Conservation (phyloP, 2,888 invertebrate genomes). For the Thymelicus sylvestris region DNA sequence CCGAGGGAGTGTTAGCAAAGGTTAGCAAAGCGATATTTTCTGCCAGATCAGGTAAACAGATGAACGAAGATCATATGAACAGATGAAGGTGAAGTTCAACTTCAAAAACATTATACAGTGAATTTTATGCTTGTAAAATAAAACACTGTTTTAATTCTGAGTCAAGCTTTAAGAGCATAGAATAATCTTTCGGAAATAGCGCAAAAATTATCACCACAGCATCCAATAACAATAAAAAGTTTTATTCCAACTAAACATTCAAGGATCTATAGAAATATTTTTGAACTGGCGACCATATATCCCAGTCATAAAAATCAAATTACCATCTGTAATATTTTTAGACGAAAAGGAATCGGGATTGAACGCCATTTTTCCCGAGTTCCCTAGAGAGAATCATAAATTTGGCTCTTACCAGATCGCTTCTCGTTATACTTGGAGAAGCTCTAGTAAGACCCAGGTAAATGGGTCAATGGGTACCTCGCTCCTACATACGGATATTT, state of each 20-base stretch:
- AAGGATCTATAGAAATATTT: not conserved
- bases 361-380: constrained; percentile 27
- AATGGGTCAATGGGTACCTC: constrained; percentile 27
- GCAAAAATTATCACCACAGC: not conserved
- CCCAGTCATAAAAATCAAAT: constrained; percentile 21
- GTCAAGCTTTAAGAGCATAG: too few species aligned
- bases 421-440: constrained; percentile 21
- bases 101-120: too few species aligned
- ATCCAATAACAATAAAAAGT: not conserved
- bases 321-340: constrained; percentile 19
- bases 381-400: constrained; percentile 33
- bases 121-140: too few species aligned
- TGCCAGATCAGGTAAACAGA: too few species aligned
- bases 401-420: constrained; percentile 28
- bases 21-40: too few species aligned
- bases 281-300: not conserved
- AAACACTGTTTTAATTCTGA: too few species aligned
- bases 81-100: too few species aligned
- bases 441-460: constrained; percentile 16
- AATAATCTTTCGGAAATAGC: too few species aligned
- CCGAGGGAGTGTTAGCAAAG: too few species aligned
- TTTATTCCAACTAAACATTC: not conserved
- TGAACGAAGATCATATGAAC: too few species aligned
- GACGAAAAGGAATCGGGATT: constrained; percentile 16
- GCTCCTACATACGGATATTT: not conserved